phyloP scores from a whole-genome alignment of 2,797 vertebrate species.

The Crypturellus tataupa region DNA sequence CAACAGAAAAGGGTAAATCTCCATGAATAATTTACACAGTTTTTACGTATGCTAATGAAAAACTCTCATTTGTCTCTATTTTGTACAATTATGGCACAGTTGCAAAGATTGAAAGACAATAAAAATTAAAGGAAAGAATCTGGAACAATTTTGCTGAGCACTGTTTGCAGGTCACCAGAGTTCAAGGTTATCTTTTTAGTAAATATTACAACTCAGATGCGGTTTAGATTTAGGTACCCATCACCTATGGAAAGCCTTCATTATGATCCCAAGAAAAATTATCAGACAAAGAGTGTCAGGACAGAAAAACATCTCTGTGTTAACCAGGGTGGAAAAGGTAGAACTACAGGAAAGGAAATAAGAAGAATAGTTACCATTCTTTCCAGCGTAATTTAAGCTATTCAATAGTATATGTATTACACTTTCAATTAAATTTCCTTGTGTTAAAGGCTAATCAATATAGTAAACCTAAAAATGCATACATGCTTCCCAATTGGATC shows the following conservation, averaged over 20 bases:
- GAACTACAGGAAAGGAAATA: not conserved
- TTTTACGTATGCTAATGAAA: slow-evolving; percentile 51
- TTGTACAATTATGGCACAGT: slow-evolving; percentile 5
- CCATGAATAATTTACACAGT: slow-evolving; percentile 57
- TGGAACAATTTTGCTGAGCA: slow-evolving; percentile 25
- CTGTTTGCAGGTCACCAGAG: not conserved
- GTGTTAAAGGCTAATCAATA: slow-evolving; percentile 11
- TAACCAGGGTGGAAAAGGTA: not conserved
- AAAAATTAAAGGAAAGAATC: slow-evolving; percentile 36
- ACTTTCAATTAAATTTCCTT: slow-evolving; percentile 5
- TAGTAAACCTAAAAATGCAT: not conserved
- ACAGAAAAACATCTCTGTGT: not conserved
- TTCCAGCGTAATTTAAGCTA: not conserved
- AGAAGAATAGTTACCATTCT: not conserved
- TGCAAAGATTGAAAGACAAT: slow-evolving; percentile 44
- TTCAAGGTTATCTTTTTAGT: slow-evolving; percentile 42
- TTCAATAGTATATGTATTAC: not conserved
- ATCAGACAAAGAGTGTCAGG: not conserved
- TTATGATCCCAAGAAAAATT: not conserved
- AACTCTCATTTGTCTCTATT: slow-evolving; percentile 16
- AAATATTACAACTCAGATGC: not conserved
- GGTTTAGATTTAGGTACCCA: not conserved
- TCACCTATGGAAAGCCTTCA: not conserved
- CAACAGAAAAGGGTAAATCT: slow-evolving; percentile 24
- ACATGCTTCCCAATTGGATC: not conserved